Evolutionary conservation across 2,888 invertebrate genomes (phyloP).

Genomic region (Melangyna quadrimaculata): DNA sequence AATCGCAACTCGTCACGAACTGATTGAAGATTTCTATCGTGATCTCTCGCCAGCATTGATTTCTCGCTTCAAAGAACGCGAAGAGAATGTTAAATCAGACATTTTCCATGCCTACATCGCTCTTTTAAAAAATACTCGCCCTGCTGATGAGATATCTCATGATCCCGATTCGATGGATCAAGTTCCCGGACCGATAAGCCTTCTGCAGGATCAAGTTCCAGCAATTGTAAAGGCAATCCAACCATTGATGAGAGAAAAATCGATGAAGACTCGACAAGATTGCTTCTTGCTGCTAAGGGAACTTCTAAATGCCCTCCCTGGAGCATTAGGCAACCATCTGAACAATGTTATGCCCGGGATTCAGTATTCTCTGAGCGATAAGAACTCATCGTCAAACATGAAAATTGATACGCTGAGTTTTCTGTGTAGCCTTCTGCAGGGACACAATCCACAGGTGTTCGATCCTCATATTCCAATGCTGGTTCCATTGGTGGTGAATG

Average conservation of each 20-base stretch:
- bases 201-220: slow-evolving; percentile 85
- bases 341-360: slow-evolving; percentile 93
- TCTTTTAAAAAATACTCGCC: slow-evolving; percentile 93
- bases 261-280: slow-evolving; percentile 94
- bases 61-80: slow-evolving; percentile 96
- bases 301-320: slow-evolving; percentile 93
- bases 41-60: slow-evolving; percentile 95
- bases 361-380: slow-evolving; percentile 93
- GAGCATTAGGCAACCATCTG: slow-evolving; percentile 92
- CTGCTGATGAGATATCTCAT: slow-evolving; percentile 84
- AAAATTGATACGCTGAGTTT: slow-evolving; percentile 98
- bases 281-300: slow-evolving; percentile 95
- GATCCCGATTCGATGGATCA: slow-evolving; percentile 88
- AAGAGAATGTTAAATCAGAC: slow-evolving; percentile 99
- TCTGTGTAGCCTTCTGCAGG: slow-evolving; percentile 82
- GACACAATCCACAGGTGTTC: slow-evolving; percentile 84
- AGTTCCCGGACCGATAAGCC: slow-evolving; percentile 86
- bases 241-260: slow-evolving; percentile 91
- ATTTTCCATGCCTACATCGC: slow-evolving; percentile 98
- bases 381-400: slow-evolving; percentile 97
- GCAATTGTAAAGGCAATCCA: slow-evolving; percentile 93
- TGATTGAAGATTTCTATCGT: slow-evolving; percentile 93
- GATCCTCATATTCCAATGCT: slow-evolving; percentile 90
- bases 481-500: slow-evolving; percentile 91
- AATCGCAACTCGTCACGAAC: slow-evolving; percentile 94